A percentile compares a stretch with the other conserved stretches of the same genome.
phyloP scores from a whole-genome alignment of 2,888 invertebrate genomes.

The Nephrotoma appendiculata region DNA sequence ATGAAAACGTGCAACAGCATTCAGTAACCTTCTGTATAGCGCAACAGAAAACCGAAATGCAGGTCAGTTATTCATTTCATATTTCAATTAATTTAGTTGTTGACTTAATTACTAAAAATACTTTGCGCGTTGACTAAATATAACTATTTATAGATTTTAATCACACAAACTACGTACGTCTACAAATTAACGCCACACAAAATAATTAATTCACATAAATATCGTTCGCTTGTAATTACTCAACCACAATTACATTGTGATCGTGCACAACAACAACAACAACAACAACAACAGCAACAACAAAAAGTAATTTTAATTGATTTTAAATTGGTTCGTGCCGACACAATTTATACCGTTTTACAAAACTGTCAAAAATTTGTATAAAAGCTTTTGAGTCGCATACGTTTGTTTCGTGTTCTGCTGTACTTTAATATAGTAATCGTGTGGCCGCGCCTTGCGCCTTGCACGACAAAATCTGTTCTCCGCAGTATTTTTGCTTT shows the following conservation, averaged over 20 bases:
- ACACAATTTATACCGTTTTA: background rate
- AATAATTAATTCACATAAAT: too few species aligned
- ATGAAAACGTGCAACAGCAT: too few species aligned
- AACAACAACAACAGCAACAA: background rate
- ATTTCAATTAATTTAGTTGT: background rate
- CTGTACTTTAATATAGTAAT: too few species aligned
- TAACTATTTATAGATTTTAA: background rate
- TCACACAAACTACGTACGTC: background rate
- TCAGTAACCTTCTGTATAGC: too few species aligned
- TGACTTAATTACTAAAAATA: background rate
- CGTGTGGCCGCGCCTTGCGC: too few species aligned
- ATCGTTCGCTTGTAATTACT: too few species aligned
- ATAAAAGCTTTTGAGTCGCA: too few species aligned
- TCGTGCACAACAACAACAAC: background rate
- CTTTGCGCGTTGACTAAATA: background rate
- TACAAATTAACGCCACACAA: too few species aligned
- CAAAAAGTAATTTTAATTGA: background rate
- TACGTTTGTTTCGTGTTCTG: too few species aligned
- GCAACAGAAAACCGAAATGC: background rate
- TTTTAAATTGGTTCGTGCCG: background rate
- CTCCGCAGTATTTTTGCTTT: too few species aligned
- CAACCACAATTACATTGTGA: too few species aligned
- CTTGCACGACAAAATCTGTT: too few species aligned
- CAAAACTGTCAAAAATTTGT: background rate
- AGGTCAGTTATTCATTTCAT: background rate